Conservation (phyloP, 2,797 vertebrate species). For the Ispidina picta region DNA sequence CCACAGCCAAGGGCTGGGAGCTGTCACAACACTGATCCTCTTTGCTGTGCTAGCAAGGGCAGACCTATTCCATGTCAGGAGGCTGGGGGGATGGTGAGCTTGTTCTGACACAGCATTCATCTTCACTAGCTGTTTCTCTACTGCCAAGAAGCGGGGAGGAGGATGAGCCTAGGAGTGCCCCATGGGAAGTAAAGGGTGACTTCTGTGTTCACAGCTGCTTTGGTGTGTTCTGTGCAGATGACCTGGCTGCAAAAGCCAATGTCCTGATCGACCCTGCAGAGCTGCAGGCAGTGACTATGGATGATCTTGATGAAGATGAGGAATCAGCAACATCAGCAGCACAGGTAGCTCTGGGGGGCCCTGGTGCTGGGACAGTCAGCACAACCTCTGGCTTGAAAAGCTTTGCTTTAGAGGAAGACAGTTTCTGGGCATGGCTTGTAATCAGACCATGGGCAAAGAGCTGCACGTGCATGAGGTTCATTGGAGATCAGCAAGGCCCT, state of each 20-base stretch:
- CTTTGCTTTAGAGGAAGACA: neutral
- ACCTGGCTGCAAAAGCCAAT: constrained; percentile 92
- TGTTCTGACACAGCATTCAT: neutral
- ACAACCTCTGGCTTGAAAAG: neutral
- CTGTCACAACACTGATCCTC: neutral
- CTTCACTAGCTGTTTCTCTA: neutral
- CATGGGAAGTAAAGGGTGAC: neutral
- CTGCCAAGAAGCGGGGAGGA: neutral
- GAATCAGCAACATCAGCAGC: constrained; percentile 83
- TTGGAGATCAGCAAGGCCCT: neutral
- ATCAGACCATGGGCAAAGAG: neutral
- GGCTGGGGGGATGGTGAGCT: neutral
- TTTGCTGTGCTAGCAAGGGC: neutral
- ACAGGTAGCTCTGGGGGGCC: constrained; percentile 77
- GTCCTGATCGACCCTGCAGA: constrained; percentile 94
- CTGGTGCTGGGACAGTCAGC: neutral
- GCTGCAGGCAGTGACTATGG: constrained; percentile 93
- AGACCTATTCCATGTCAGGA: neutral
- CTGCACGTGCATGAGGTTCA: neutral
- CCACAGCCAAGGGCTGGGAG: neutral
- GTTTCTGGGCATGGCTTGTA: neutral
- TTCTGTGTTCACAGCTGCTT: neutral
- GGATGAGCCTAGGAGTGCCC: neutral
- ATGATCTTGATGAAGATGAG: constrained; percentile 95
- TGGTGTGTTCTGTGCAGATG: constrained; percentile 81